These are phyloP conservation scores for Volucella inflata DNA, from an alignment of 2,888 invertebrate species.

Conservation along the genomic window DNA sequence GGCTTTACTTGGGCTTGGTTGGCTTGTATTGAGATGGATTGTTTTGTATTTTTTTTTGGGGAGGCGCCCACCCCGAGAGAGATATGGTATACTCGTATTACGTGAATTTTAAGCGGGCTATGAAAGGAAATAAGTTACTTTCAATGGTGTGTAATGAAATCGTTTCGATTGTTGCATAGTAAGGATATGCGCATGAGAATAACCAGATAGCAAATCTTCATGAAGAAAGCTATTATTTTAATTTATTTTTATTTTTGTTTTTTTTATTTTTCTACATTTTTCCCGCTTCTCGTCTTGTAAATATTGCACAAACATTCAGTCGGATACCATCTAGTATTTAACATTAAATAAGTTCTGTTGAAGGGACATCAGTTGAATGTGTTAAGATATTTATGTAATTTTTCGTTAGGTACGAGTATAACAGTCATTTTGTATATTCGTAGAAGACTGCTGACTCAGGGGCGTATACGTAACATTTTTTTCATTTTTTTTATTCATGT, in stretches of 20 bases:
- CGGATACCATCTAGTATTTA: conserved; percentile 20
- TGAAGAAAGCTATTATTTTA: conserved; percentile 37
- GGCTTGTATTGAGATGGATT: conserved; percentile 2
- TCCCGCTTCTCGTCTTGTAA: background rate
- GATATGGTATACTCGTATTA: no score
- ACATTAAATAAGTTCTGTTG: background rate
- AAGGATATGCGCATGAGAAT: conserved; percentile 26
- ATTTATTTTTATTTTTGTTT: conserved; percentile 49
- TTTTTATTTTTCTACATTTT: background rate
- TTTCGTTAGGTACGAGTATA: background rate
- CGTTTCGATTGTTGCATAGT: conserved; percentile 46
- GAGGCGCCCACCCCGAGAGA: conserved; percentile 8
- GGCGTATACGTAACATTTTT: conserved; percentile 42
- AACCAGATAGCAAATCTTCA: background rate
- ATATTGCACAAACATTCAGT: conserved; percentile 28
- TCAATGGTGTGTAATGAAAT: conserved; percentile 51
- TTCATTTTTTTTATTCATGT: background rate
- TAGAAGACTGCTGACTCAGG: background rate
- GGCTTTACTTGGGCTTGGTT: background rate
- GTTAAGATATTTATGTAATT: conserved; percentile 11
- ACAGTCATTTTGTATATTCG: background rate
- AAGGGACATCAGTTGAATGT: background rate
- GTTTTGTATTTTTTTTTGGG: conserved; percentile 10
- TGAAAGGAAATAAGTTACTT: conserved; percentile 5
- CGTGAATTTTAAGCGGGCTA: conserved; percentile 55